Evolutionary conservation across 1,140 invertebrate species (phyloP).

Genomic region (Lepidurus packardi): DNA sequence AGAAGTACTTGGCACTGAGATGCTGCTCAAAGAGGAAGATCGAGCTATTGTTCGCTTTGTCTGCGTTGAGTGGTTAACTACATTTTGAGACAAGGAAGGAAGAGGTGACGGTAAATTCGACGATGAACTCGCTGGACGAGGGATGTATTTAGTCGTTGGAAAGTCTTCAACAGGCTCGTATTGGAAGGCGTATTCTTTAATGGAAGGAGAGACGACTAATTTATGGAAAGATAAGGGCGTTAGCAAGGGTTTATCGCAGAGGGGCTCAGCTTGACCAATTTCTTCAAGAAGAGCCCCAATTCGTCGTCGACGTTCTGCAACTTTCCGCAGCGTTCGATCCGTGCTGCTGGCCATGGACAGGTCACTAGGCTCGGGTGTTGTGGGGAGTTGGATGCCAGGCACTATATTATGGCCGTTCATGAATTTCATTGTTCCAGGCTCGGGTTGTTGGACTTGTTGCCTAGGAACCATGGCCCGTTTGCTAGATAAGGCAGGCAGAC

Average conservation of each 20-base stretch:
- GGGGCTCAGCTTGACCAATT: neutral
- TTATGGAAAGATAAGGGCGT: neutral
- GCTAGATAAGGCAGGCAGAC: neutral
- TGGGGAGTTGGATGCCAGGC: neutral
- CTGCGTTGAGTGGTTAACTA: neutral
- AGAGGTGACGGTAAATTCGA: neutral
- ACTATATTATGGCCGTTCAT: neutral
- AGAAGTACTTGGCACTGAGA: neutral
- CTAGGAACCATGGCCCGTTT: conserved; percentile 14
- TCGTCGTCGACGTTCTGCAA: neutral
- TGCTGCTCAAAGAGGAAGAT: conserved; percentile 9
- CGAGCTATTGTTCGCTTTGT: neutral
- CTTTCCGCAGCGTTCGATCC: neutral
- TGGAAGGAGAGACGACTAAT: neutral
- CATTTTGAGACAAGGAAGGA: neutral
- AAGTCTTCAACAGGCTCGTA: neutral
- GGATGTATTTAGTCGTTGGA: neutral
- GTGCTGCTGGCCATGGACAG: neutral
- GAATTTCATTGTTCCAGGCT: neutral
- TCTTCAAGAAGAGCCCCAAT: neutral
- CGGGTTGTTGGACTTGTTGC: conserved; percentile 4
- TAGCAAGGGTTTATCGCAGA: neutral
- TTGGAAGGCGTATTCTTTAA: neutral
- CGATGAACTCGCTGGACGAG: neutral
- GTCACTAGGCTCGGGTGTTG: neutral